Conservation (phyloP, 2,888 invertebrate genomes). For the Drosophila borealis region DNA sequence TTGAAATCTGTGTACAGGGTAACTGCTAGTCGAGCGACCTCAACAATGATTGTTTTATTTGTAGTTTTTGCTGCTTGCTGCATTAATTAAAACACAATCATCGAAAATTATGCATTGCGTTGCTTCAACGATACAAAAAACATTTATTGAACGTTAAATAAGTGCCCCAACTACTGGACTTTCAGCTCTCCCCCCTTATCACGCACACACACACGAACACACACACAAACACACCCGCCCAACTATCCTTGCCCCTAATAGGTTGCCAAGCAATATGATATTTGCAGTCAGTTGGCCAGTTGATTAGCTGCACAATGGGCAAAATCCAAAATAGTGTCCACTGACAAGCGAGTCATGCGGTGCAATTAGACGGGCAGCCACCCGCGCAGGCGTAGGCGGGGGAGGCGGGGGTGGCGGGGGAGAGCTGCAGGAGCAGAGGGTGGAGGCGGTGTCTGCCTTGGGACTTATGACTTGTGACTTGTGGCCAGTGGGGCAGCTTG, state of each 20-base stretch:
- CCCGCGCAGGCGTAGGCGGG: not conserved
- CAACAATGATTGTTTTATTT: not conserved
- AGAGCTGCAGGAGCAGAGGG: not conserved
- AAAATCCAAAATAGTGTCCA: slow-evolving; percentile 23
- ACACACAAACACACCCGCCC: not conserved
- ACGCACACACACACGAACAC: not conserved
- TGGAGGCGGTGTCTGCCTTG: not conserved
- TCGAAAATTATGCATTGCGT: slow-evolving; percentile 67
- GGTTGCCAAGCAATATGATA: slow-evolving; percentile 40
- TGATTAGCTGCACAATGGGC: slow-evolving; percentile 63
- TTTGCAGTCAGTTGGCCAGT: slow-evolving; percentile 48
- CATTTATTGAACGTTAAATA: slow-evolving; percentile 63
- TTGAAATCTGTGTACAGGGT: slow-evolving; percentile 2
- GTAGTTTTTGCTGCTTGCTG: slow-evolving; percentile 19
- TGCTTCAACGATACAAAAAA: slow-evolving; percentile 52
- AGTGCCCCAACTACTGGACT: slow-evolving; percentile 14
- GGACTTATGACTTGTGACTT: slow-evolving; percentile 2
- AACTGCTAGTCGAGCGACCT: not conserved
- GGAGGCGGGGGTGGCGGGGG: not conserved
- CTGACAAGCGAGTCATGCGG: slow-evolving; percentile 47
- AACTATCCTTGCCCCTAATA: slow-evolving; percentile 14
- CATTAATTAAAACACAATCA: slow-evolving; percentile 75
- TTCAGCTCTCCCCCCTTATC: not conserved
- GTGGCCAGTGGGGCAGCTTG: slow-evolving; percentile 59
- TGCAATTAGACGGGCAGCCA: slow-evolving; percentile 47